A percentile compares a stretch with the other conserved stretches of the same genome.
Evolutionary conservation across 2,888 invertebrate species (phyloP).

Genomic region (Leptinotarsa peninsularis): DNA sequence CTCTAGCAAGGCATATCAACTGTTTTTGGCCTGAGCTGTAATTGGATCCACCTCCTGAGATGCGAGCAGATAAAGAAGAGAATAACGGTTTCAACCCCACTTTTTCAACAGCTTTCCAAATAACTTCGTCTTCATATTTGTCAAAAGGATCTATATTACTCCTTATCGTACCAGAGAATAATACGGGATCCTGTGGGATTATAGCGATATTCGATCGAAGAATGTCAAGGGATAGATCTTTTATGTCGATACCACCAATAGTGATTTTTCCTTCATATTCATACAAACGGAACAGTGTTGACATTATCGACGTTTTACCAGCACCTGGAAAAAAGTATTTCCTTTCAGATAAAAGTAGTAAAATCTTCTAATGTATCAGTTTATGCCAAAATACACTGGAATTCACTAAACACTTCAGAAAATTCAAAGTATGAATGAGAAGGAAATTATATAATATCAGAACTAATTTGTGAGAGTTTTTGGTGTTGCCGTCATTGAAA

Average conservation of each 20-base stretch:
- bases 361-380: too few relatives aligned
- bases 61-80: conserved; percentile 67
- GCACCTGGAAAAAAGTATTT: conserved; percentile 69
- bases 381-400: too few relatives aligned
- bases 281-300: conserved; percentile 74
- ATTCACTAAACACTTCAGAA: too few relatives aligned
- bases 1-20: conserved; percentile 77
- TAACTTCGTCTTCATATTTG: conserved; percentile 48
- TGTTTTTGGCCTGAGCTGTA: conserved; percentile 72
- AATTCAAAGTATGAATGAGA: too few relatives aligned
- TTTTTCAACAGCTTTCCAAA: conserved; percentile 55
- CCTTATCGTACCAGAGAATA: conserved; percentile 77
- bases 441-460: too few relatives aligned
- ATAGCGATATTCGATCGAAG: conserved; percentile 79
- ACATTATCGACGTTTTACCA: conserved; percentile 83
- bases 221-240: conserved; percentile 51
- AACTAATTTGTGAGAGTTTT: too few relatives aligned
- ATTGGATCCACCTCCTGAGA: conserved; percentile 55
- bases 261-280: conserved; percentile 69
- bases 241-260: conserved; percentile 77
- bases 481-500: too few relatives aligned
- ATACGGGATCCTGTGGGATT: conserved; percentile 87
- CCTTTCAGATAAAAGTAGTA: background rate
- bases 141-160: conserved; percentile 56
- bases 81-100: conserved; percentile 68